Percentiles rank a stretch among this genome's conserved stretches.
These are phyloP conservation scores for Periophthalmodon schlosseri DNA, from an alignment of 2,113 vertebrate genomes.

Conservation along the genomic window DNA sequence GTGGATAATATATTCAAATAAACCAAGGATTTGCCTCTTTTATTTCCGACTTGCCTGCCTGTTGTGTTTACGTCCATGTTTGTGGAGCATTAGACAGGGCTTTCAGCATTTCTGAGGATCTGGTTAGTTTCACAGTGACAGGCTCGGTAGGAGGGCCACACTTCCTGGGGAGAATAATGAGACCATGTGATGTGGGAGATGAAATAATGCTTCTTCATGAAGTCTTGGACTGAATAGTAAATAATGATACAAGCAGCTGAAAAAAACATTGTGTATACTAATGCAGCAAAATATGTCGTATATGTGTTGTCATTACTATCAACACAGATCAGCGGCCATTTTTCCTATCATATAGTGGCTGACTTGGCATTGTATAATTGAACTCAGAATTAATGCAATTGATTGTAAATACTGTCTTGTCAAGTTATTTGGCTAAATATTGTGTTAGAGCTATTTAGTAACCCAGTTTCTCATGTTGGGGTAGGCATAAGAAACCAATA, in stretches of 20 bases:
- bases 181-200: slow-evolving; percentile 42
- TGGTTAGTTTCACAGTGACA: slow-evolving; percentile 38
- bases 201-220: slow-evolving; percentile 19
- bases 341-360: neutral
- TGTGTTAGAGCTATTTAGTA: no score
- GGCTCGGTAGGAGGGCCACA: slow-evolving; percentile 21
- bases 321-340: neutral
- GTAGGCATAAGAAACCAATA: no score
- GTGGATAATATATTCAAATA: neutral
- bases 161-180: slow-evolving; percentile 36
- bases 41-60: neutral
- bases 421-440: no score
- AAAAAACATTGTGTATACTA: neutral
- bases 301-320: neutral
- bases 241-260: slow-evolving; percentile 9
- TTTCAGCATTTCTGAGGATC: neutral
- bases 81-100: slow-evolving; percentile 17
- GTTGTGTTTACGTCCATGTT: neutral
- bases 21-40: neutral
- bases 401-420: no score
- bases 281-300: neutral
- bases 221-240: slow-evolving; percentile 1
- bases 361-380: neutral
- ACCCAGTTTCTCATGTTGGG: no score
- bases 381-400: no score